Percentiles rank a stretch among this genome's conserved stretches.
Evolutionary conservation across 2,888 invertebrate species (phyloP).

Genomic region (Gnatocerus cornutus): DNA sequence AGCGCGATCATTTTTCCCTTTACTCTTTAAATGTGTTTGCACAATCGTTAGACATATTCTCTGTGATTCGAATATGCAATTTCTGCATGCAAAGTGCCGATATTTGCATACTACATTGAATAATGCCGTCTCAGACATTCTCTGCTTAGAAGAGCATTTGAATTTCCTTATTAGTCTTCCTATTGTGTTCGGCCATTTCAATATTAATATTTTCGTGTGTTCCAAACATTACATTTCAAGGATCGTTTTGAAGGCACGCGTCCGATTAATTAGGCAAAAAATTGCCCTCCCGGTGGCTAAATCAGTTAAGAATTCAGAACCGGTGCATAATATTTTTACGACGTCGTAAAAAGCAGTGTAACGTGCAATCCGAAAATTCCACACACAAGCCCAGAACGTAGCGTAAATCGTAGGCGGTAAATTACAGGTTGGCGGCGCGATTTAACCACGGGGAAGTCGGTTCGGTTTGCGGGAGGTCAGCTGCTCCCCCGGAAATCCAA

Average conservation of each 20-base stretch:
- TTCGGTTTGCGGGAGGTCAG: slow-evolving; percentile 28
- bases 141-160: background rate
- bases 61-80: background rate
- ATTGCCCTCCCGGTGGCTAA: background rate
- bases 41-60: slow-evolving; percentile 1
- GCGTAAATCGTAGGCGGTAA: slow-evolving; percentile 36
- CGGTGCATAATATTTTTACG: slow-evolving; percentile 53
- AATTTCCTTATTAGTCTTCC: background rate
- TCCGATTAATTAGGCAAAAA: slow-evolving; percentile 6
- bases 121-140: slow-evolving; percentile 4
- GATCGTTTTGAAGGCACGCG: background rate
- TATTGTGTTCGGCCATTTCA: background rate
- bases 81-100: background rate
- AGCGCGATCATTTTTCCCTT: background rate
- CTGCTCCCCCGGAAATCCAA: slow-evolving; percentile 24
- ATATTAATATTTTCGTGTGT: background rate
- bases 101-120: background rate
- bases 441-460: slow-evolving; percentile 23
- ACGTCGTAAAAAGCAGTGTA: slow-evolving; percentile 51
- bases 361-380: slow-evolving; percentile 56
- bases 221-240: no score
- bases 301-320: slow-evolving; percentile 10
- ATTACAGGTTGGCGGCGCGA: slow-evolving; percentile 36
- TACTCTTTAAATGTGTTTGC: background rate
- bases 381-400: slow-evolving; percentile 18